Percentiles rank a stretch among this genome's conserved stretches.
Conservation (phyloP, 2,888 invertebrate species). For the Pseudolycoriella hygida region DNA sequence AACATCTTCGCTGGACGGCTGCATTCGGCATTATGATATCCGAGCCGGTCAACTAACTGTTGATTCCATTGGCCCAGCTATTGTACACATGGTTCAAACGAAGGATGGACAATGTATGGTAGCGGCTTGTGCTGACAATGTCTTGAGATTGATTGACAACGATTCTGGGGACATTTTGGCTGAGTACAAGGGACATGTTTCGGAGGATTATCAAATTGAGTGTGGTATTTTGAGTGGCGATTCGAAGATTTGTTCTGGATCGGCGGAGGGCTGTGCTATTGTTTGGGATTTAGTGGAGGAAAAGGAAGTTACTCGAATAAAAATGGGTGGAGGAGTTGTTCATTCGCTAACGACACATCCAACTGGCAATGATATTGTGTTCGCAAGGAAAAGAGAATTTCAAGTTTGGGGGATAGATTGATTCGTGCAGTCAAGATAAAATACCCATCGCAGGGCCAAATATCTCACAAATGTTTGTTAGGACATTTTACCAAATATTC, state of each 20-base stretch:
- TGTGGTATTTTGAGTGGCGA: slow-evolving; percentile 72
- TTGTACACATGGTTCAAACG: slow-evolving; percentile 71
- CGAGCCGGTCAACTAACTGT: slow-evolving; percentile 64
- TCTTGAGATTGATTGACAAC: slow-evolving; percentile 76
- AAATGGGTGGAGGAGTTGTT: slow-evolving; percentile 39
- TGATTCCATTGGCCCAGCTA: slow-evolving; percentile 71
- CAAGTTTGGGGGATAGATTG: slow-evolving; percentile 16
- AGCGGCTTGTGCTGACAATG: slow-evolving; percentile 66
- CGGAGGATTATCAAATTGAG: slow-evolving; percentile 71
- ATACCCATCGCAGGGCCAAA: too few species aligned
- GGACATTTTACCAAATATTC: too few species aligned
- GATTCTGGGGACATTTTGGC: slow-evolving; percentile 57
- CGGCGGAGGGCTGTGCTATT: slow-evolving; percentile 50
- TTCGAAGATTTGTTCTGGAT: slow-evolving; percentile 75
- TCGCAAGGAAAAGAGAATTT: slow-evolving; percentile 24
- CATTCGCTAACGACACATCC: slow-evolving; percentile 75
- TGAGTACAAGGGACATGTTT: slow-evolving; percentile 69
- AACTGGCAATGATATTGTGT: slow-evolving; percentile 23
- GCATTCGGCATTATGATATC: slow-evolving; percentile 77
- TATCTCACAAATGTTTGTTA: too few species aligned
- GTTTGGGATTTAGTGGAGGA: slow-evolving; percentile 76
- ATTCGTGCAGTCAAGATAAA: too few species aligned
- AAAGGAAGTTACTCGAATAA: slow-evolving; percentile 31
- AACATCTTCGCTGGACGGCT: slow-evolving; percentile 77
- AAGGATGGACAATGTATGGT: slow-evolving; percentile 87